Conservation (phyloP, 2,888 invertebrate species). For the Iselma pallidipennis region DNA sequence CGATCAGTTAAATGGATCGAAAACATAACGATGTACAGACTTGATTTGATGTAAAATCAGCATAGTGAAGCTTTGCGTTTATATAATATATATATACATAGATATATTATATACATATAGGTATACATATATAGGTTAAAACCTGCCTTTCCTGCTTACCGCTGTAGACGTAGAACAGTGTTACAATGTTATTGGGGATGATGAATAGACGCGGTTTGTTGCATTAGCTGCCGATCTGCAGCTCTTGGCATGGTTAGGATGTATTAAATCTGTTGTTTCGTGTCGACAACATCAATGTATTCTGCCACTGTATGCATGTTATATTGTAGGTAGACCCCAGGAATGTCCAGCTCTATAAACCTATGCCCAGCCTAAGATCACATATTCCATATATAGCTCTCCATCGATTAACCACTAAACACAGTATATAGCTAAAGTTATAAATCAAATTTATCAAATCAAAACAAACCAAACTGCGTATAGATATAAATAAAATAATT, state of each 20-base stretch:
- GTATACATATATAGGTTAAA: slow-evolving; percentile 28
- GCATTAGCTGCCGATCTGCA: slow-evolving; percentile 37
- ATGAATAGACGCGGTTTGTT: slow-evolving; percentile 34
- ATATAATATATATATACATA: background rate
- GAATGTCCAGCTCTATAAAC: slow-evolving; percentile 12
- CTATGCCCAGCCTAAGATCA: background rate
- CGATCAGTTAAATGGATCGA: slow-evolving; percentile 44
- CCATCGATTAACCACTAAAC: too few species aligned
- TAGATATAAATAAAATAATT: background rate
- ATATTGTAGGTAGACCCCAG: slow-evolving; percentile 19
- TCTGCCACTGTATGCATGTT: slow-evolving; percentile 42
- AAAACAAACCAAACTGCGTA: too few species aligned
- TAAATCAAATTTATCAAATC: too few species aligned
- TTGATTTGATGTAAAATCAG: slow-evolving; percentile 37
- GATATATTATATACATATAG: background rate
- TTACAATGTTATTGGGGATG: slow-evolving; percentile 29
- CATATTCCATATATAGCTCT: background rate
- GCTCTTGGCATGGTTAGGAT: slow-evolving; percentile 37
- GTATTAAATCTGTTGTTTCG: slow-evolving; percentile 33
- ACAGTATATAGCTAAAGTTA: too few species aligned
- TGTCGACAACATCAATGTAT: slow-evolving; percentile 42
- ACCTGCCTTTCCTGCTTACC: slow-evolving; percentile 32
- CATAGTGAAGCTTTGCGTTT: slow-evolving; percentile 32
- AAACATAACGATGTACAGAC: slow-evolving; percentile 41
- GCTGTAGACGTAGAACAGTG: slow-evolving; percentile 34